Evolutionary conservation across 2,888 invertebrate species (phyloP), one percentile per base, ranked within the genome.

Genomic region (Acanthacorydalis orientalis): DNA sequence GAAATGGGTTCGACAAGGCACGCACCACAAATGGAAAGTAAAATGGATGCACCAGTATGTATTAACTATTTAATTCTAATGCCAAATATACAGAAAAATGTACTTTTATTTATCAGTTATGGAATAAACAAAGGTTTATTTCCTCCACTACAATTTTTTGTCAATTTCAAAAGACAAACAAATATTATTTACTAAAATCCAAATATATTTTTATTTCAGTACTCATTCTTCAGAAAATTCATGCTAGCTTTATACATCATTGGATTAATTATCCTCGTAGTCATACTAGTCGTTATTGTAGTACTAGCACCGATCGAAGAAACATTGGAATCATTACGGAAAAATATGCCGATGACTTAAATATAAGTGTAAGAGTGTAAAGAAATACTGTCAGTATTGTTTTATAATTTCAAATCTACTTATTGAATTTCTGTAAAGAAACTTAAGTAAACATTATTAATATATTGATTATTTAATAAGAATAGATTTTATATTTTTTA

Each of bases 181-280:
- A n/a, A 23, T 23, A 6, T 23, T 23, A 23, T 23, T 23, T 23
- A 23, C 23, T 16, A 31, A 31, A 34, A 41, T 44, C 9, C 34
- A 45, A 37, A 48, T 47, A 46, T 50, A 53, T 58, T 60, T 64
- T 51, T 59, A 57, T 73, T 67, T 46, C 74, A 91, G 90, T 83
- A 82, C 62, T 75, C 82, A 2, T 74, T 75, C 45, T 77, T 87
- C 65, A 74, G 91, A 56, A 85, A 84, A 59, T 72, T 80, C 47
- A 68, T 89, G 46, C 72, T 93, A 40, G 80, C 76, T n/a, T 61
- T 91, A 37, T 91, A 91, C 63, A 74, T 81, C 37, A 68, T 88
- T 1, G 73, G 85, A 43, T 71, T 87, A 48, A 59, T 77, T 12
- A 67, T 77, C 15, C 76, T 92, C 55, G 76, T 81, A 0, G 69